A percentile compares a stretch with the other conserved stretches of the same genome.
These are phyloP conservation scores for Phycodurus eques DNA, from an alignment of 2,113 vertebrate species.

Conservation along the genomic window DNA sequence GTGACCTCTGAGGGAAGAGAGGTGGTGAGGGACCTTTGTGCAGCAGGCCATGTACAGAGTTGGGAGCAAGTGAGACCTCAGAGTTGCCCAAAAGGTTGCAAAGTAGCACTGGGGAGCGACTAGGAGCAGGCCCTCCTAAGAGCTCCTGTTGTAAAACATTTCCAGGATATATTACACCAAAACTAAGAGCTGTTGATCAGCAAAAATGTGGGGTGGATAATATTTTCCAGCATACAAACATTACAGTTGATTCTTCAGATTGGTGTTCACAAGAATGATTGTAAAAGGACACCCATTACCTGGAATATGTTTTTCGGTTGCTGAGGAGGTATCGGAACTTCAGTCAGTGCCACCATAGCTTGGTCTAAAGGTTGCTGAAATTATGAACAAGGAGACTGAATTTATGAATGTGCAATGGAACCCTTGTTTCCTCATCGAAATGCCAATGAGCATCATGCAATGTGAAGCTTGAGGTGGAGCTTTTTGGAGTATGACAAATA, in stretches of 20 bases:
- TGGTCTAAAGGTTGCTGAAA: constrained; percentile 81
- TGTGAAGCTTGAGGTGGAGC: neutral
- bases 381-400: constrained; percentile 21
- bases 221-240: neutral
- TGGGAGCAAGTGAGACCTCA: constrained; percentile 61
- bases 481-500: neutral
- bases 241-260: neutral
- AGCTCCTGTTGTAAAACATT: constrained; percentile 78
- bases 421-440: constrained; percentile 4
- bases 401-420: neutral
- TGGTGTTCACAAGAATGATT: neutral
- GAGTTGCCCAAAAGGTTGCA: constrained; percentile 81
- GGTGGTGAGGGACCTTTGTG: constrained; percentile 87
- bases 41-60: constrained; percentile 71
- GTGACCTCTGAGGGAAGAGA: constrained; percentile 82
- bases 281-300: constrained; percentile 64
- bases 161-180: neutral
- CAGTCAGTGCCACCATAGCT: constrained; percentile 77
- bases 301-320: constrained; percentile 89
- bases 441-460: constrained; percentile 8
- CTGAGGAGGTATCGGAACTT: constrained; percentile 76
- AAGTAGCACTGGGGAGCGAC: constrained; percentile 79
- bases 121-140: constrained; percentile 78
- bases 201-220: neutral
- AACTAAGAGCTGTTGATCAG: neutral